A percentile compares a stretch with the other conserved stretches of the same genome.
These are phyloP conservation scores for Chloroclysta siterata DNA, from an alignment of 2,888 invertebrate species.

Conservation along the genomic window DNA sequence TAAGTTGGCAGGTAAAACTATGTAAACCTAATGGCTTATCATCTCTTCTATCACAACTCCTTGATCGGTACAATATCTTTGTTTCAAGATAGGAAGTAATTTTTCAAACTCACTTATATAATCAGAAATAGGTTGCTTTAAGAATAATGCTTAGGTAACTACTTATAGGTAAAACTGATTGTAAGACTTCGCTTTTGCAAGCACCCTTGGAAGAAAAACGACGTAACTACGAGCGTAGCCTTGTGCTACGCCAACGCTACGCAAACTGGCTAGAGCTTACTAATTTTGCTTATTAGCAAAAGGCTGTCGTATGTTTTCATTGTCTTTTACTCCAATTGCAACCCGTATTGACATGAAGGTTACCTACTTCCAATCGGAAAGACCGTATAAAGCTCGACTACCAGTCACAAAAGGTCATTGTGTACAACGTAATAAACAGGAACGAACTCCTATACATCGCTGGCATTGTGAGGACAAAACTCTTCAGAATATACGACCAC, in stretches of 20 bases:
- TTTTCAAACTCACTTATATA: no score
- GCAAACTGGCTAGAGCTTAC: background rate
- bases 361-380: slow-evolving; percentile 7
- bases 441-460: slow-evolving; percentile 53
- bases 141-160: no score
- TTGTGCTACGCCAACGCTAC: background rate
- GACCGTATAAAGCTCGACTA: slow-evolving; percentile 3
- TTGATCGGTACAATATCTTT: no score
- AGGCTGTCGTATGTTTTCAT: background rate
- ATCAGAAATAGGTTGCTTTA: no score
- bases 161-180: no score
- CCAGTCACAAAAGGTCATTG: slow-evolving; percentile 12
- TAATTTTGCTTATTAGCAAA: no score
- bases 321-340: background rate
- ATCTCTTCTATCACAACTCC: no score
- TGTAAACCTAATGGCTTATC: no score
- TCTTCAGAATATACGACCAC: slow-evolving; percentile 44
- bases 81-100: no score
- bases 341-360: background rate
- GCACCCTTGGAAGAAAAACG: no score
- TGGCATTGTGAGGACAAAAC: slow-evolving; percentile 56
- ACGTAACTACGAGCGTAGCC: background rate
- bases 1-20: no score
- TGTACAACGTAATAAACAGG: slow-evolving; percentile 49
- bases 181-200: no score